Evolutionary conservation across 1,140 invertebrate species (phyloP).

Genomic region (Ips nitidus): DNA sequence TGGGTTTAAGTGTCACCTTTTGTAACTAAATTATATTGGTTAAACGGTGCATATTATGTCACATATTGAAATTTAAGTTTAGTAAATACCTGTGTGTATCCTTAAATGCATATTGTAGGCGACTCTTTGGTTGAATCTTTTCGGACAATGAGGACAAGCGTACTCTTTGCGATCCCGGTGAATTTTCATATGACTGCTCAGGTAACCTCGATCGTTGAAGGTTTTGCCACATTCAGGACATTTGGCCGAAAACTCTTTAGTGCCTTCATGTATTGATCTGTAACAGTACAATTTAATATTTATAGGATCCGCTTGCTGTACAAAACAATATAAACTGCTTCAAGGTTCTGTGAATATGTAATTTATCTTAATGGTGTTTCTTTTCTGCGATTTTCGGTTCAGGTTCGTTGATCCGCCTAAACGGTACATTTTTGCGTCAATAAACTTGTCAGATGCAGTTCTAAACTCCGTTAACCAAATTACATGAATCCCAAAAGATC

Average conservation of each 20-base stretch:
- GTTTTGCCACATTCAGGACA: conserved; percentile 76
- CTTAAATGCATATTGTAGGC: conserved; percentile 81
- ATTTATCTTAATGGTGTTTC: too few relatives aligned
- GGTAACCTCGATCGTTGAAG: conserved; percentile 76
- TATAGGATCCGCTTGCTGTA: neutral
- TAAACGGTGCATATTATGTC: too few relatives aligned
- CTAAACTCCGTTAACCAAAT: too few relatives aligned
- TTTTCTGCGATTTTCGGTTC: too few relatives aligned
- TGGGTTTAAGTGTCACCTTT: too few relatives aligned
- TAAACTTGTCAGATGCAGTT: too few relatives aligned
- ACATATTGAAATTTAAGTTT: too few relatives aligned
- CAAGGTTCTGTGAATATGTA: too few relatives aligned
- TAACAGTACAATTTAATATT: conserved; percentile 22
- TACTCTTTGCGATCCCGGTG: conserved; percentile 76
- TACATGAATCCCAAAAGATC: too few relatives aligned
- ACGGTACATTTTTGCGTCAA: too few relatives aligned
- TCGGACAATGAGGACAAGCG: conserved; percentile 71
- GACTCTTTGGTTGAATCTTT: conserved; percentile 78
- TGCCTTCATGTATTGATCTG: conserved; percentile 69
- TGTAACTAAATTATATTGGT: too few relatives aligned
- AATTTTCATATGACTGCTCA: conserved; percentile 79
- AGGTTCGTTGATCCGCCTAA: too few relatives aligned
- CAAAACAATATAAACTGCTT: neutral
- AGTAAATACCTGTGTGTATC: conserved; percentile 66
- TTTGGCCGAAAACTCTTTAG: conserved; percentile 71